These are phyloP conservation scores for Drosophila micromelanica DNA, from an alignment of 1,140 invertebrate genomes.

Conservation along the genomic window DNA sequence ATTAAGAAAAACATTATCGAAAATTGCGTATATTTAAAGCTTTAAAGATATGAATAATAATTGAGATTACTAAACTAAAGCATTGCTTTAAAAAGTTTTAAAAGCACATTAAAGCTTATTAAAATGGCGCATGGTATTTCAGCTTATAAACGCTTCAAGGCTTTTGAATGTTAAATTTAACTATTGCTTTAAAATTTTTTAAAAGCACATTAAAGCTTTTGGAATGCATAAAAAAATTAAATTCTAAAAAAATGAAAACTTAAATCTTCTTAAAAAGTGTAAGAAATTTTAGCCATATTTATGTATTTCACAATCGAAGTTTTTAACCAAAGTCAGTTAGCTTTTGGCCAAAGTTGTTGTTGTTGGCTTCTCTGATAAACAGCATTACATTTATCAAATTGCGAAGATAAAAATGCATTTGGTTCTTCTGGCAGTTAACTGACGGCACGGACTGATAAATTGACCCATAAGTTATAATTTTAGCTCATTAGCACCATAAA, in stretches of 20 bases:
- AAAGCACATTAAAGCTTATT: background rate
- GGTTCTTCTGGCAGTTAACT: conserved; percentile 3
- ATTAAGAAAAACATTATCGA: no score
- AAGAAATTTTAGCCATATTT: background rate
- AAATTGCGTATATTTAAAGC: no score
- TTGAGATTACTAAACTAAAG: no score
- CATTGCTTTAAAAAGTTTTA: background rate
- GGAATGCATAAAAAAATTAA: no score
- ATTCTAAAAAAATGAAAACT: background rate
- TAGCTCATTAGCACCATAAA: conserved; percentile 61
- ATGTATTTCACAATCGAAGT: no score
- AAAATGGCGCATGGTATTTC: no score
- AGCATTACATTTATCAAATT: conserved; percentile 3
- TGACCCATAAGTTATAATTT: conserved; percentile 28
- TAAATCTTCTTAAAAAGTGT: background rate
- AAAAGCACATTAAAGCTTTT: background rate
- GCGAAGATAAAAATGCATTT: background rate
- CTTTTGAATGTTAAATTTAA: no score
- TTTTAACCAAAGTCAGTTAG: background rate
- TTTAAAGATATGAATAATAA: no score
- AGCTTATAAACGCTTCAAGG: no score
- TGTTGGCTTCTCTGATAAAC: background rate
- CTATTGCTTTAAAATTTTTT: background rate
- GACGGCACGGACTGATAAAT: conserved; percentile 32
- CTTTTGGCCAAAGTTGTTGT: background rate